Evolutionary conservation across 2,888 invertebrate genomes (phyloP).

Genomic region (Heliconius ismenius): DNA sequence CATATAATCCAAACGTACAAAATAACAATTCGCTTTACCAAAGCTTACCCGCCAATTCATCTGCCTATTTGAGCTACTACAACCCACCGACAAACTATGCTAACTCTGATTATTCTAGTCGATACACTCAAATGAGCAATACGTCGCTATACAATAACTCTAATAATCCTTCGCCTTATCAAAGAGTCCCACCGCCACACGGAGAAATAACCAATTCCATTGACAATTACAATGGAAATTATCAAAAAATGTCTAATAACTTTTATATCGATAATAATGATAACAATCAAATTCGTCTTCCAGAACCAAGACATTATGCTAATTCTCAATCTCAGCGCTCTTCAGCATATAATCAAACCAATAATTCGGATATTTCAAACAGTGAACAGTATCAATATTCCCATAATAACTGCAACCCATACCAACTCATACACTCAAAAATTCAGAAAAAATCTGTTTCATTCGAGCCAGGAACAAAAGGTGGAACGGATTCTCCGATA

Average conservation of each 20-base stretch:
- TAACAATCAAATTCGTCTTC: constrained; percentile 55
- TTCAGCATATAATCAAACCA: constrained; percentile 67
- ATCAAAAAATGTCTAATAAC: constrained; percentile 70
- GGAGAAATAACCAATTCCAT: constrained; percentile 61
- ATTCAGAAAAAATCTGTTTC: constrained; percentile 86
- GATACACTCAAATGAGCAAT: constrained; percentile 69
- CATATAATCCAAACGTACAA: constrained; percentile 57
- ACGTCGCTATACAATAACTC: constrained; percentile 57
- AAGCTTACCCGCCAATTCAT: constrained; percentile 74
- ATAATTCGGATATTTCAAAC: constrained; percentile 56
- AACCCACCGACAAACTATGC: constrained; percentile 78
- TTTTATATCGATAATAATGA: constrained; percentile 62
- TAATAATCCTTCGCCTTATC: constrained; percentile 77
- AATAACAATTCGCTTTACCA: constrained; percentile 69
- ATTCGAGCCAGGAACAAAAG: constrained; percentile 88
- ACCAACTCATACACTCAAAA: constrained; percentile 84
- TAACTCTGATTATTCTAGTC: constrained; percentile 78
- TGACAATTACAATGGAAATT: constrained; percentile 67
- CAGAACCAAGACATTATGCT: constrained; percentile 64
- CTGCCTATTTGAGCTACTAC: constrained; percentile 75
- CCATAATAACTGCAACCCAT: constrained; percentile 78
- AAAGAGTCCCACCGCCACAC: constrained; percentile 83
- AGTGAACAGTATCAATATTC: constrained; percentile 63
- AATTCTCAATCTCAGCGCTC: constrained; percentile 68
- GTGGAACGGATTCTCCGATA: constrained; percentile 80